A percentile compares a stretch with the other conserved stretches of the same genome.
Evolutionary conservation across 2,113 vertebrate species (phyloP).

Genomic region (Colius striatus): DNA sequence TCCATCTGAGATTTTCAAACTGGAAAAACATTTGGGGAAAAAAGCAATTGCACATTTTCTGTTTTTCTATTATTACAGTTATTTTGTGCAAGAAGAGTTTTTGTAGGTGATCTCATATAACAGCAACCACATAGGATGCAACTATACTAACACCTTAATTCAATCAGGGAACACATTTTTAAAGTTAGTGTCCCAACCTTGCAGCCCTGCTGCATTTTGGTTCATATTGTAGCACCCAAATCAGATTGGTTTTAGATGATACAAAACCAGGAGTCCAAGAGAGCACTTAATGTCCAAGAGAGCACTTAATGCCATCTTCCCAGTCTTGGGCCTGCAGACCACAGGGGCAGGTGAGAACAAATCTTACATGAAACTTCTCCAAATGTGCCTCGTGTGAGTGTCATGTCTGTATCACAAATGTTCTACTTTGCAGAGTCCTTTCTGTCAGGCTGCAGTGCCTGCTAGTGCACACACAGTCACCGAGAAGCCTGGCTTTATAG

Average conservation of each 20-base stretch:
- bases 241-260: not conserved
- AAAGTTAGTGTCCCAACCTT: not conserved
- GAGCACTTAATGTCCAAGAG: not conserved
- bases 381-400: too few relatives aligned
- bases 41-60: not conserved
- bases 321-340: not conserved
- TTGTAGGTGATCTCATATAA: not conserved
- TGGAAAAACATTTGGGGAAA: not conserved
- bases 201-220: not conserved
- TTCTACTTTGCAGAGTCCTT: too few relatives aligned
- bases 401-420: too few relatives aligned
- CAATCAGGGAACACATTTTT: not conserved
- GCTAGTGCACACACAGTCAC: not conserved
- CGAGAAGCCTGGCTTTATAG: not conserved
- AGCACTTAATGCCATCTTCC: not conserved
- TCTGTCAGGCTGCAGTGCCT: too few relatives aligned
- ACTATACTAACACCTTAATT: not conserved
- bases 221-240: not conserved
- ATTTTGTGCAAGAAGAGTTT: not conserved
- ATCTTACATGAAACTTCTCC: too few relatives aligned
- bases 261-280: not conserved
- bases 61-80: not conserved
- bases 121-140: not conserved
- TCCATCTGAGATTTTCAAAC: not conserved
- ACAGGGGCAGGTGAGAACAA: too few relatives aligned